Evolutionary conservation across 37 sponge, comb jelly and placozoan species (phyloP).

Genomic region (Halichondria panicea): DNA sequence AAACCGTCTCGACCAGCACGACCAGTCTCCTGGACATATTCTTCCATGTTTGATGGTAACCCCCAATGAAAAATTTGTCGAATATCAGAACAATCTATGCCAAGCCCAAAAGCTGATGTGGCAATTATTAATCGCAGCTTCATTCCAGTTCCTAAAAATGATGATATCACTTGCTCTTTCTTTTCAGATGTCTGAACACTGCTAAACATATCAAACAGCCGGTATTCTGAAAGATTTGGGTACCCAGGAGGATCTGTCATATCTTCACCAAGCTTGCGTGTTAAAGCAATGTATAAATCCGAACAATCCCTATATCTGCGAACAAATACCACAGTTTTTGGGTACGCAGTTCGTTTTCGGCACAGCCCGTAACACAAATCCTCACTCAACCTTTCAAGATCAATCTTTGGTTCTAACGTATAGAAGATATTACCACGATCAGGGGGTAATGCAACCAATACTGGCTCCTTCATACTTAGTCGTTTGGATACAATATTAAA

Average conservation of each 20-base stretch:
- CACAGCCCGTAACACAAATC: constrained; percentile 1
- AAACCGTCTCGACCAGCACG: constrained; percentile 51
- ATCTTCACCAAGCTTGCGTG: constrained; percentile 11
- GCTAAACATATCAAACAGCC: constrained; percentile 46
- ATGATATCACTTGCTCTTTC: constrained; percentile 23
- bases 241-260: constrained; percentile 56
- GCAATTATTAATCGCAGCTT: constrained; percentile 38
- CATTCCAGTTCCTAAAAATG: constrained; percentile 2
- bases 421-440: constrained; percentile 17
- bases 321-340: constrained; percentile 35
- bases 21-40: constrained; percentile 59
- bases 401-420: not conserved
- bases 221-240: constrained; percentile 8
- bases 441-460: constrained; percentile 29
- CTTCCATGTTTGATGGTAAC: constrained; percentile 24
- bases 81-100: constrained; percentile 51
- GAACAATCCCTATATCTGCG: constrained; percentile 13
- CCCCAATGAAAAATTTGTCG: constrained; percentile 45
- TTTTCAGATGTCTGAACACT: constrained; percentile 11
- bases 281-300: constrained; percentile 7
- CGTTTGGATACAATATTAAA: not conserved
- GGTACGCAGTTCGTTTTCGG: not conserved
- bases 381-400: not conserved
- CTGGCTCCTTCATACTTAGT: constrained; percentile 2
- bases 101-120: constrained; percentile 59